Percentiles rank a stretch among this genome's conserved stretches.
phyloP scores from a whole-genome alignment of 2,113 vertebrate genomes.

The Phasianus colchicus region DNA sequence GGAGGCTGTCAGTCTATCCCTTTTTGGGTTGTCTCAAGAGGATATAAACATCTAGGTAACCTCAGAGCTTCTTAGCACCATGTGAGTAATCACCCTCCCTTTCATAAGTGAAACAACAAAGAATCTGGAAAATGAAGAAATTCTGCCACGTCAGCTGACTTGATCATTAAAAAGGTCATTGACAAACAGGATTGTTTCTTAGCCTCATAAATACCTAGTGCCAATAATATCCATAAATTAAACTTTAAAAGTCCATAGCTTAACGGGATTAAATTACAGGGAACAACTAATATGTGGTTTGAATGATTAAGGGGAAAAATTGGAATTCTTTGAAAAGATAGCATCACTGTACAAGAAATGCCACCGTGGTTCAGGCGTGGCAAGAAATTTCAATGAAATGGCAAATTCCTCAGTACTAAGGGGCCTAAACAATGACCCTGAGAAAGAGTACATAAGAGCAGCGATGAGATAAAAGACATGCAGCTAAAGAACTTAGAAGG shows the following conservation, averaged over 20 bases:
- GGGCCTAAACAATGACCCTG: neutral
- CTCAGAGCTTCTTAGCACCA: neutral
- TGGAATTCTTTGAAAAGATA: neutral
- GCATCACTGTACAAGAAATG: neutral
- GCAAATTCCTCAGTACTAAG: neutral
- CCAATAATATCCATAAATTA: neutral
- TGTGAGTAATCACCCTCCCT: slow-evolving; percentile 44
- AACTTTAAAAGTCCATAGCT: neutral
- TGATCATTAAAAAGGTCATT: neutral
- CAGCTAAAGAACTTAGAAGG: neutral
- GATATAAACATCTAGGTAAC: slow-evolving; percentile 11
- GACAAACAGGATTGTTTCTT: neutral
- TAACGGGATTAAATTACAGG: neutral
- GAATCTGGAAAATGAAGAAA: slow-evolving; percentile 36
- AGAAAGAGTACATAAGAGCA: neutral
- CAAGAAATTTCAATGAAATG: neutral
- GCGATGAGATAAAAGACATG: neutral
- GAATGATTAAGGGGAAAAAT: neutral
- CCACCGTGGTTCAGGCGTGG: neutral
- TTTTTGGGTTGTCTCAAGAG: neutral
- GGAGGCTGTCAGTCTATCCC: neutral
- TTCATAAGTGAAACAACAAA: slow-evolving; percentile 43
- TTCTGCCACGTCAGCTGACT: slow-evolving; percentile 2
- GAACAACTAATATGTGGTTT: neutral
- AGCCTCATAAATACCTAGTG: neutral